A percentile compares a stretch with the other conserved stretches of the same genome.
These are phyloP conservation scores for Podarcis raffonei DNA, from an alignment of 2,113 vertebrate species.

Conservation along the genomic window DNA sequence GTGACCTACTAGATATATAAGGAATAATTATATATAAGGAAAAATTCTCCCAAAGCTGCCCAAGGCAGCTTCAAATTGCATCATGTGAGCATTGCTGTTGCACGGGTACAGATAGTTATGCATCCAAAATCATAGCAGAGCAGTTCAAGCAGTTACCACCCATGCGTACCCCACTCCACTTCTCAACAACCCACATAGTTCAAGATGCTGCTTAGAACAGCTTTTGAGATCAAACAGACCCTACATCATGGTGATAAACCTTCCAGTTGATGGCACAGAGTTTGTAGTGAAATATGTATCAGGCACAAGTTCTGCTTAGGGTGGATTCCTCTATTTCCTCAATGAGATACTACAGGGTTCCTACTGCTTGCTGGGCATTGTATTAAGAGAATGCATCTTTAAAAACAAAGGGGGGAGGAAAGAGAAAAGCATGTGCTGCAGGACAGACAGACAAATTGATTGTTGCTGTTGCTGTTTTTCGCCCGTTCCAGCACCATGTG, in stretches of 20 bases:
- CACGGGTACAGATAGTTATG: neutral
- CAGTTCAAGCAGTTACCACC: too few species aligned
- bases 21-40: too few species aligned
- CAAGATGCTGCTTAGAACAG: too few species aligned
- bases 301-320: accelerated
- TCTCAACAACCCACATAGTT: neutral
- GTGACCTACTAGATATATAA: too few species aligned
- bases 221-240: neutral
- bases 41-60: too few species aligned
- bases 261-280: neutral
- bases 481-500: conserved; percentile 87
- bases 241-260: neutral
- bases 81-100: neutral
- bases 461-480: neutral
- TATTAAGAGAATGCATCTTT: accelerated
- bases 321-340: neutral
- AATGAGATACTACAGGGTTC: neutral
- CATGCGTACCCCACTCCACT: neutral
- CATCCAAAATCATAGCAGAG: neutral
- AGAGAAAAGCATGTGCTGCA: accelerated
- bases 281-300: neutral
- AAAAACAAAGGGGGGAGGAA: accelerated
- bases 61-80: too few species aligned
- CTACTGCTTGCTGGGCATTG: accelerated
- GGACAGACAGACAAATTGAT: accelerated